These are phyloP conservation scores for Oreochromis mossambicus DNA, from an alignment of 2,797 vertebrate genomes.

Conservation along the genomic window DNA sequence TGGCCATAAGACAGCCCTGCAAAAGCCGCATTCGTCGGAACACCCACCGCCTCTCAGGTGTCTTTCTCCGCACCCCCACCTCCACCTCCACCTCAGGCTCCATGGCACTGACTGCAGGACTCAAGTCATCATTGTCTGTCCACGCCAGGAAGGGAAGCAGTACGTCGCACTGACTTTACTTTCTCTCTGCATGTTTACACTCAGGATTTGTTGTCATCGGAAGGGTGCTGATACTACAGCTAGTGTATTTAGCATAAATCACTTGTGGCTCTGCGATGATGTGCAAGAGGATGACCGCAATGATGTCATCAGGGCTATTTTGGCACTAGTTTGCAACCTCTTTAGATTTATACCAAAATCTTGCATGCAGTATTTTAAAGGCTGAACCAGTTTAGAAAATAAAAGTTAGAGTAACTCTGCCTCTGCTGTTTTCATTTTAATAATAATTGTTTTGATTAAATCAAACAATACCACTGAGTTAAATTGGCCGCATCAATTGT, in stretches of 20 bases:
- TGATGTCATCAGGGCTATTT: neutral
- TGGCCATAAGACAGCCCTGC: slow-evolving; percentile 60
- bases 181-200: neutral
- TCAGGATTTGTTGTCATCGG: neutral
- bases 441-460: neutral
- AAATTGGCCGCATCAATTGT: neutral
- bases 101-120: slow-evolving; percentile 42
- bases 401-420: neutral
- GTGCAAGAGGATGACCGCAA: neutral
- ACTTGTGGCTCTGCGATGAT: neutral
- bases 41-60: slow-evolving; percentile 76
- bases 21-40: slow-evolving; percentile 73
- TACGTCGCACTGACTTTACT: slow-evolving; percentile 24
- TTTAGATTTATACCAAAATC: neutral
- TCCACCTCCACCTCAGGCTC: slow-evolving; percentile 39
- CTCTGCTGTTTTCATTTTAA: neutral
- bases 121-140: slow-evolving; percentile 43
- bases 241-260: neutral
- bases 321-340: neutral
- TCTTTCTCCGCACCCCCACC: slow-evolving; percentile 68
- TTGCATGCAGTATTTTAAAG: neutral
- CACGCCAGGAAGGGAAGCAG: slow-evolving; percentile 57
- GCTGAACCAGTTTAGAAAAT: neutral
- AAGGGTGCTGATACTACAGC: neutral
- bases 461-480: neutral